Conservation (phyloP, 2,888 invertebrate genomes). For the Hydraecia micacea region DNA sequence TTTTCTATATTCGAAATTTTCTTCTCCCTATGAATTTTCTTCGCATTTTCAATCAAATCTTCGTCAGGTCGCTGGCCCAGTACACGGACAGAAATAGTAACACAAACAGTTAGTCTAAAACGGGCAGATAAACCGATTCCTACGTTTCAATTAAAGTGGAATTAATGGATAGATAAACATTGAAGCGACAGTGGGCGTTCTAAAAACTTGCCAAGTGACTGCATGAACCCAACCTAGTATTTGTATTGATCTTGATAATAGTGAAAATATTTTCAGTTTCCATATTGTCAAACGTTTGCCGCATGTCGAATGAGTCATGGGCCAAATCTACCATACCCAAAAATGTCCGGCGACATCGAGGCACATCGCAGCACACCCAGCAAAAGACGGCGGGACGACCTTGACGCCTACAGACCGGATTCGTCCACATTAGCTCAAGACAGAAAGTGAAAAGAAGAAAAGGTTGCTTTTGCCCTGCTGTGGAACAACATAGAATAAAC, state of each 20-base stretch:
- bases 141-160: not conserved
- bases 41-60: not conserved
- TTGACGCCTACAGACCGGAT: not conserved
- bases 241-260: slow-evolving; percentile 1
- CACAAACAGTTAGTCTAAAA: not conserved
- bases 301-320: not conserved
- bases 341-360: not conserved
- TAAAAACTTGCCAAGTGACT: slow-evolving; percentile 7
- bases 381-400: not conserved
- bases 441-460: not conserved
- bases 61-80: not conserved
- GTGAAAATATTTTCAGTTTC: not conserved
- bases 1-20: not conserved
- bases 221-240: not conserved
- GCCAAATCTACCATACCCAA: not conserved
- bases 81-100: not conserved
- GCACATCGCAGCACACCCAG: not conserved
- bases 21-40: not conserved
- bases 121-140: not conserved
- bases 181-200: not conserved
- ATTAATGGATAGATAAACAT: slow-evolving; percentile 11
- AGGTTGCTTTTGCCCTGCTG: not conserved
- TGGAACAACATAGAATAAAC: not conserved
- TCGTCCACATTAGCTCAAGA: not conserved
- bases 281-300: not conserved